Evolutionary conservation across 2,113 vertebrate species (phyloP).

Genomic region (Gallinago undulata): DNA sequence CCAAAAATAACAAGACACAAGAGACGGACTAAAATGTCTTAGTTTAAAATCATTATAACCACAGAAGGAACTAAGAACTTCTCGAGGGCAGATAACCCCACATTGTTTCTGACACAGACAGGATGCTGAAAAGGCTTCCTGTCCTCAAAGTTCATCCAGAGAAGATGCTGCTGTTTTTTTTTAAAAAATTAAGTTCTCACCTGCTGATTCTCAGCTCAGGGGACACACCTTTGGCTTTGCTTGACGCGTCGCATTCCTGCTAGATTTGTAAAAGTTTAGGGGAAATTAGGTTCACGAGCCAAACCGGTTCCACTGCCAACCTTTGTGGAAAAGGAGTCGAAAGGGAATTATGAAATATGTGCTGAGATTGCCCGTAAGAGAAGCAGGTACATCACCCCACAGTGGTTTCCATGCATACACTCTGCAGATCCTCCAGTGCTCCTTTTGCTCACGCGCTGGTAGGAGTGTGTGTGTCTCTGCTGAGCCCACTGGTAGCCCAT

Average conservation of each 20-base stretch:
- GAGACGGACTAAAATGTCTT: not conserved
- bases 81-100: not conserved
- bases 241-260: not conserved
- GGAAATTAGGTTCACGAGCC: not conserved
- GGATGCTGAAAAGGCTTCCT: not conserved
- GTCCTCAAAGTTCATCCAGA: not conserved
- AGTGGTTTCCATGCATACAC: rapidly evolving
- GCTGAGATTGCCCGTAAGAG: not conserved
- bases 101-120: not conserved
- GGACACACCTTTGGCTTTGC: not conserved
- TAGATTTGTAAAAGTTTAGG: not conserved
- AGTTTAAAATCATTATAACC: not conserved
- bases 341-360: not conserved
- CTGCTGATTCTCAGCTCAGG: not conserved
- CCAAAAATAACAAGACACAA: not conserved
- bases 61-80: not conserved
- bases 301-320: not conserved
- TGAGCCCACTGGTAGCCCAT: not conserved
- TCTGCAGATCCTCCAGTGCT: rapidly evolving
- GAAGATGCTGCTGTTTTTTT: not conserved
- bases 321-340: not conserved
- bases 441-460: not conserved
- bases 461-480: not conserved
- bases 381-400: not conserved
- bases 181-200: not conserved